phyloP scores from a whole-genome alignment of 2,113 vertebrate species.

The Marcusenius ussheri region DNA sequence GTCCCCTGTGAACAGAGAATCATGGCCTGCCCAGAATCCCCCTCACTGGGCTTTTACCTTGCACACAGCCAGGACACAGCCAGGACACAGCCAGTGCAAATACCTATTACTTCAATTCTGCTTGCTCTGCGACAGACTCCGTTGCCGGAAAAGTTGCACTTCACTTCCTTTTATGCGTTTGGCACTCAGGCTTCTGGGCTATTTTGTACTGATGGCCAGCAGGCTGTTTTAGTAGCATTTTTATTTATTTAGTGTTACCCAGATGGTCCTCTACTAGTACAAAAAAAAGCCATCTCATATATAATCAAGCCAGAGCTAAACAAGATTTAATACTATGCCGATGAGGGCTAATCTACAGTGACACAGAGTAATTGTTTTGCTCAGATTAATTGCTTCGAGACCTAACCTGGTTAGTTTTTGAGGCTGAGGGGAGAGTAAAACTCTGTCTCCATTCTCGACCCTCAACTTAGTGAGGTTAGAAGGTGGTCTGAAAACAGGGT shows the following conservation, averaged over 20 bases:
- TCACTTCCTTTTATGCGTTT: not conserved
- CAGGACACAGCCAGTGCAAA: not conserved
- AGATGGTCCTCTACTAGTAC: not conserved
- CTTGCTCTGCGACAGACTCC: not conserved
- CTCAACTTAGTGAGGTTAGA: not conserved
- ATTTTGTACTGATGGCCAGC: constrained; percentile 7
- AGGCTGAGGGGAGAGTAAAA: not conserved
- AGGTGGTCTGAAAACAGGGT: not conserved
- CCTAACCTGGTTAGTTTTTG: constrained; percentile 1
- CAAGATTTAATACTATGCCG: not conserved
- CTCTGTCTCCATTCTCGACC: not conserved
- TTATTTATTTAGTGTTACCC: not conserved
- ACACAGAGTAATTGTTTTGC: constrained; percentile 3
- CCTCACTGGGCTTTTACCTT: not conserved
- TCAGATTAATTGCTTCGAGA: not conserved
- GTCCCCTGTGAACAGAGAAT: not conserved
- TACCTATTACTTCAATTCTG: not conserved
- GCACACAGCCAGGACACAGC: not conserved
- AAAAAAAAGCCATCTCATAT: constrained; percentile 4
- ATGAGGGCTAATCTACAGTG: constrained; percentile 3
- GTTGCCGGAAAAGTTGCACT: not conserved
- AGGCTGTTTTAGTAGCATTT: not conserved
- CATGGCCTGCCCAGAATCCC: not conserved
- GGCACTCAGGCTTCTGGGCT: not conserved
- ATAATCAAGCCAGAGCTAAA: constrained; percentile 2